Evolutionary conservation across 2,888 invertebrate species (phyloP), one percentile per base, ranked within the genome.

Genomic region (Tryphoninae sp.): DNA sequence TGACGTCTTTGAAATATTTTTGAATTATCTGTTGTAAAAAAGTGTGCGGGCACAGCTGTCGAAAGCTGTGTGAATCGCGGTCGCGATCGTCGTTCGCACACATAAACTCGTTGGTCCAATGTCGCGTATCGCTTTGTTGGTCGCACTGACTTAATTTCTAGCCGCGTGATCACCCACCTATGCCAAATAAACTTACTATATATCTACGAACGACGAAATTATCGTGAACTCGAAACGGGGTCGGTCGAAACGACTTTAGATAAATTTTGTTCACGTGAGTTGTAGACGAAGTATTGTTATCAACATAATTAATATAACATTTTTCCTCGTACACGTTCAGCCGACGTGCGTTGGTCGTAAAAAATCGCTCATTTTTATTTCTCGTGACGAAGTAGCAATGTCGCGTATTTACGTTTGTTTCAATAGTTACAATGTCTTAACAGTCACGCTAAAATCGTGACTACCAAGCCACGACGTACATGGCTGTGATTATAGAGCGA

Each of bases 191-290:
- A 23, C 58, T 26, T 68, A 23, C 58, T 45, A 45, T 55, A 55
- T 22, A 58, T 11, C 2, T 67, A 33, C 23, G 64, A 49, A 42
- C 58, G 40, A 65, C 62, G 74, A 65, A 74, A 75, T 53, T 53
- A 64, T 61, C 55, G 72, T 81, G 72, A 73, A 78, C 68, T 64
- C 78, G 53, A 73, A 81, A 67, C 62, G 71, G n/a, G 80, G 72
- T 78, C 80, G 65, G 40, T 19, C 13, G 13, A 72, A 13, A 26
- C 33, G 49, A 69, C 67, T 81, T 78, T 78, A 78, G 78, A 51
- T 11, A 23, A 33, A 33, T 80, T 59, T 78, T 75, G 68, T 72
- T 58, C 80, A 68, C 83, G 81, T 51, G 58, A 78, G 76, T 80
- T 72, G 73, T 4, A 19, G 26, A 11, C 16, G 42, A 26, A 19